Evolutionary conservation across 2,113 vertebrate species (phyloP).

Genomic region (Anoura caudifer): DNA sequence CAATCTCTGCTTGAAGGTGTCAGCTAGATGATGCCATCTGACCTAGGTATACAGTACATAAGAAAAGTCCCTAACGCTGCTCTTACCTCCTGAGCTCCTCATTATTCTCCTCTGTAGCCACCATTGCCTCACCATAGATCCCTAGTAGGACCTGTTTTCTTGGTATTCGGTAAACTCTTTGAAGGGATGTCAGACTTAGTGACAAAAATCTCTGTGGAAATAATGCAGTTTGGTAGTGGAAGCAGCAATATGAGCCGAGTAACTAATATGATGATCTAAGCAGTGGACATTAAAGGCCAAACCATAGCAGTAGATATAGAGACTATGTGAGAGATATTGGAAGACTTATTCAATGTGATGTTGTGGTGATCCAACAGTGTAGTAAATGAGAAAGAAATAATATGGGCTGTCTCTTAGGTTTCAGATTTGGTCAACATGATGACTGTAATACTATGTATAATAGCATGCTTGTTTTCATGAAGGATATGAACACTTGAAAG

Average conservation of each 20-base stretch:
- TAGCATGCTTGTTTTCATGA: background rate
- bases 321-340: background rate
- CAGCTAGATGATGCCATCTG: background rate
- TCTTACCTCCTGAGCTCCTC: background rate
- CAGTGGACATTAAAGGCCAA: background rate
- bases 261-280: background rate
- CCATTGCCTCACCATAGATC: rapidly evolving
- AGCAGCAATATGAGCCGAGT: background rate
- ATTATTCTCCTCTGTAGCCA: background rate
- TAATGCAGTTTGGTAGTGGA: background rate
- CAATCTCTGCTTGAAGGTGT: background rate
- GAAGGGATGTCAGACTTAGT: background rate
- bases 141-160: background rate
- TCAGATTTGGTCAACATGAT: background rate
- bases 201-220: background rate
- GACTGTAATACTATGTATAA: background rate
- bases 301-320: background rate
- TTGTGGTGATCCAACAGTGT: background rate
- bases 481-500: background rate
- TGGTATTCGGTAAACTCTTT: background rate
- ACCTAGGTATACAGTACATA: background rate
- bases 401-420: background rate
- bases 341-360: background rate
- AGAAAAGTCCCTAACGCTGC: background rate
- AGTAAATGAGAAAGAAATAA: background rate